Percentiles rank a stretch among this genome's conserved stretches.
phyloP scores from a whole-genome alignment of 2,113 vertebrate genomes.

The Ameiurus melas region DNA sequence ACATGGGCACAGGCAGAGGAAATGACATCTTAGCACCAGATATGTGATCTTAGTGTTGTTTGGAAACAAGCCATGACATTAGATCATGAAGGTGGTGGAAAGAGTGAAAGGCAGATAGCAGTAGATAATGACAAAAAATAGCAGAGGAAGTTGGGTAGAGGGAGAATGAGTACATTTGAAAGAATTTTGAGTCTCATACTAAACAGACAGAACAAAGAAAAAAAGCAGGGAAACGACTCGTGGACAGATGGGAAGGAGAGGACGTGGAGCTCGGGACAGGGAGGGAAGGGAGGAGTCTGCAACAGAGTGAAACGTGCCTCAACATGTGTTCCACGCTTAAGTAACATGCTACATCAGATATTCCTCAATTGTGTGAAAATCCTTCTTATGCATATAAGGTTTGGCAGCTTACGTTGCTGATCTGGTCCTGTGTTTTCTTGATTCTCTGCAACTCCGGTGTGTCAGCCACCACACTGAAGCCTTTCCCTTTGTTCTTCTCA shows the following conservation, averaged over 20 bases:
- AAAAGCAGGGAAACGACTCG: not conserved
- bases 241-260: not conserved
- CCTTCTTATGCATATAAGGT: not conserved
- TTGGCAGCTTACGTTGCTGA: constrained; percentile 84
- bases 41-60: constrained; percentile 45
- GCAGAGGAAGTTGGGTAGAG: not conserved
- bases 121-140: not conserved
- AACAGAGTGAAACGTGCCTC: constrained; percentile 13
- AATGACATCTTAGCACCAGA: constrained; percentile 40
- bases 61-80: constrained; percentile 47
- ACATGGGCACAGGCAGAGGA: constrained; percentile 33
- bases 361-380: not conserved
- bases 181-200: not conserved
- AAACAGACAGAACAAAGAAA: not conserved
- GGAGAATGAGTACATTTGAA: not conserved
- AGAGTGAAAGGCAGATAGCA: not conserved
- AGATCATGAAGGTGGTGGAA: constrained; percentile 1
- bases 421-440: constrained; percentile 93
- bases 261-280: not conserved
- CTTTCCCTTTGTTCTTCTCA: constrained; percentile 92
- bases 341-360: constrained; percentile 1
- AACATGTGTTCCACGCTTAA: constrained; percentile 8
- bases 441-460: constrained; percentile 91
- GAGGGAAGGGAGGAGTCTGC: not conserved
- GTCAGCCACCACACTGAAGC: constrained; percentile 89